A percentile compares a stretch with the other conserved stretches of the same genome.
Evolutionary conservation across 1,140 invertebrate genomes (phyloP).

Genomic region (Goniozus legneri): DNA sequence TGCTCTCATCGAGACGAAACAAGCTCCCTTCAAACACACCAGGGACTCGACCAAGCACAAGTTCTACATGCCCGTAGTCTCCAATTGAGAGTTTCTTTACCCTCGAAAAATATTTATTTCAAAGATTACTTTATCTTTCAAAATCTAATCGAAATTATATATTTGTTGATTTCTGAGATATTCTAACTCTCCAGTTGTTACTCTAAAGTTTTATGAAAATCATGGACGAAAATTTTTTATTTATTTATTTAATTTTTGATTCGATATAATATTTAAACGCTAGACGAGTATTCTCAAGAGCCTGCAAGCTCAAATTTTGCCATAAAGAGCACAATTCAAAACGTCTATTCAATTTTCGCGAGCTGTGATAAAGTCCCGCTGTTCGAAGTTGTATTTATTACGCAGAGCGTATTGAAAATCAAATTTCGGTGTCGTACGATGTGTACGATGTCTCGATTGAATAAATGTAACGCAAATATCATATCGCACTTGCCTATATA

Average conservation of each 20-base stretch:
- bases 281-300: no score
- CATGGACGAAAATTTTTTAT: neutral
- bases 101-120: no score
- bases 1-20: slow-evolving; percentile 67
- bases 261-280: no score
- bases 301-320: no score
- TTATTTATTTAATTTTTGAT: no score
- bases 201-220: neutral
- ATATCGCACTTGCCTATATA: neutral
- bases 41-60: slow-evolving; percentile 78
- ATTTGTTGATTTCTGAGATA: no score
- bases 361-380: slow-evolving; percentile 34
- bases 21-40: slow-evolving; percentile 75
- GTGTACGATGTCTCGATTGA: neutral
- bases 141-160: no score
- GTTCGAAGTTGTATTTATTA: slow-evolving; percentile 11
- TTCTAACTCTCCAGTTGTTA: no score
- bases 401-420: neutral
- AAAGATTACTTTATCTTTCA: no score
- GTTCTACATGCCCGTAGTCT: slow-evolving; percentile 67
- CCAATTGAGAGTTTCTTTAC: slow-evolving; percentile 23
- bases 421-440: neutral
- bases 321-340: no score
- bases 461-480: neutral
- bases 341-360: no score